A percentile compares a stretch with the other conserved stretches of the same genome.
phyloP scores from a whole-genome alignment of 2,113 vertebrate species.

The Phocoena phocoena region DNA sequence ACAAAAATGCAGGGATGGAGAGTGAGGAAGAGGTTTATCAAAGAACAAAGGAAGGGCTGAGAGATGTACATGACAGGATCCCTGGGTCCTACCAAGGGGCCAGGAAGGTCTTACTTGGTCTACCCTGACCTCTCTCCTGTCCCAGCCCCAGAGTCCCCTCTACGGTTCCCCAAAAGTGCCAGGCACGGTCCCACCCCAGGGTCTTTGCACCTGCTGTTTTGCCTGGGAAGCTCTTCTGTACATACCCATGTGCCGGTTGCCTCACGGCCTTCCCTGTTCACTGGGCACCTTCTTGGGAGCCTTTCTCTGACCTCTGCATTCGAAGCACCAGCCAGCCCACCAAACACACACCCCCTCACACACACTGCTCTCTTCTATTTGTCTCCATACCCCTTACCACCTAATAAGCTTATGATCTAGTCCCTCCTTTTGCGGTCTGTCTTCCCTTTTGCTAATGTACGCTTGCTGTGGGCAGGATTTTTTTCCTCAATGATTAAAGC shows the following conservation, averaged over 20 bases:
- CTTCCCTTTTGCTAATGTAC: not conserved
- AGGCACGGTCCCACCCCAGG: not conserved
- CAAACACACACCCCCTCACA: fast-evolving
- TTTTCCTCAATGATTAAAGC: not conserved
- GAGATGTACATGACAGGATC: fast-evolving
- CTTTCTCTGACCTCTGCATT: not conserved
- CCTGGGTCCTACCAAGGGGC: fast-evolving
- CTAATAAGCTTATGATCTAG: fast-evolving
- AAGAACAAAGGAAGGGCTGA: not conserved
- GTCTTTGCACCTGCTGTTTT: not conserved
- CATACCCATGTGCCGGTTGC: not conserved
- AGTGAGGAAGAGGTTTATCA: not conserved
- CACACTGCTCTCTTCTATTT: fast-evolving
- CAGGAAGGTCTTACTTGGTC: fast-evolving
- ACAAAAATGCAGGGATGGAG: no score
- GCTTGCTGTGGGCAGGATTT: fast-evolving
- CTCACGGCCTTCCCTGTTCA: not conserved
- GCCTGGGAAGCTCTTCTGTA: not conserved
- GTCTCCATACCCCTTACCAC: not conserved
- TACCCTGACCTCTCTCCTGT: not conserved
- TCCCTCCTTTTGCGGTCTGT: fast-evolving
- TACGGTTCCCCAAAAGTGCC: not conserved
- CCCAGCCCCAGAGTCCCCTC: not conserved
- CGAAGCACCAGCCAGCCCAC: fast-evolving
- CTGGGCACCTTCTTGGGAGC: fast-evolving